Evolutionary conservation across 2,888 invertebrate genomes (phyloP).

Genomic region (Chrysomela aeneicollis): DNA sequence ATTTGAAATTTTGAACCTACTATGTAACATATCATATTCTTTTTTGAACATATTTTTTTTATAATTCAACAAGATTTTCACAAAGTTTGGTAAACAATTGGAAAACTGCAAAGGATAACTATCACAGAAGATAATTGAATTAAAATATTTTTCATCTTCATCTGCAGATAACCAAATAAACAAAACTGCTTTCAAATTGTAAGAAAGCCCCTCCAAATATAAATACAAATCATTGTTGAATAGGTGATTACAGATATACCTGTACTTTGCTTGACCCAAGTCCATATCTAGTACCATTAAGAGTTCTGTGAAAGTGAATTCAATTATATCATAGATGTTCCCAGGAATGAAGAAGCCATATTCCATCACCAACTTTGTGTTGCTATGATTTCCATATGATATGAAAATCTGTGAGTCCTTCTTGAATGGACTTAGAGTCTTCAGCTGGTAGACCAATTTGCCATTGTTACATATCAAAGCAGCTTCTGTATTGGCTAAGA

Average conservation of each 20-base stretch:
- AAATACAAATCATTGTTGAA: conserved; percentile 69
- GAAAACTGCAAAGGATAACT: conserved; percentile 44
- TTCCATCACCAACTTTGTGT: conserved; percentile 80
- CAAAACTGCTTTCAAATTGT: conserved; percentile 66
- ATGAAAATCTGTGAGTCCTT: conserved; percentile 84
- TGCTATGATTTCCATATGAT: conserved; percentile 86
- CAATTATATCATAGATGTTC: conserved; percentile 46
- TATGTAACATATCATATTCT: background rate
- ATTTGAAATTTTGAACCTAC: background rate
- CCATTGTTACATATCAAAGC: conserved; percentile 49
- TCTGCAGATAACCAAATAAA: conserved; percentile 46
- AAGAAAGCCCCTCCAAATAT: conserved; percentile 70
- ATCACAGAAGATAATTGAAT: conserved; percentile 43
- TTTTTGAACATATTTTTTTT: conserved; percentile 15
- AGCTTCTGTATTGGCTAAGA: conserved; percentile 66
- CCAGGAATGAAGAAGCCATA: conserved; percentile 78
- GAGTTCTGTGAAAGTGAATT: conserved; percentile 43
- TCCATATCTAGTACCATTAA: conserved; percentile 35
- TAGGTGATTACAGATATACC: conserved; percentile 70
- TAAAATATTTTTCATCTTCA: conserved; percentile 36
- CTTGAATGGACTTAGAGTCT: conserved; percentile 64
- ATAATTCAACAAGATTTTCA: conserved; percentile 22
- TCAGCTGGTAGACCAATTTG: conserved; percentile 64
- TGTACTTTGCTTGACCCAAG: conserved; percentile 60
- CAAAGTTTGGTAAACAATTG: conserved; percentile 9